Evolutionary conservation across 1,140 invertebrate species (phyloP).

Genomic region (Metaphire vulgaris): DNA sequence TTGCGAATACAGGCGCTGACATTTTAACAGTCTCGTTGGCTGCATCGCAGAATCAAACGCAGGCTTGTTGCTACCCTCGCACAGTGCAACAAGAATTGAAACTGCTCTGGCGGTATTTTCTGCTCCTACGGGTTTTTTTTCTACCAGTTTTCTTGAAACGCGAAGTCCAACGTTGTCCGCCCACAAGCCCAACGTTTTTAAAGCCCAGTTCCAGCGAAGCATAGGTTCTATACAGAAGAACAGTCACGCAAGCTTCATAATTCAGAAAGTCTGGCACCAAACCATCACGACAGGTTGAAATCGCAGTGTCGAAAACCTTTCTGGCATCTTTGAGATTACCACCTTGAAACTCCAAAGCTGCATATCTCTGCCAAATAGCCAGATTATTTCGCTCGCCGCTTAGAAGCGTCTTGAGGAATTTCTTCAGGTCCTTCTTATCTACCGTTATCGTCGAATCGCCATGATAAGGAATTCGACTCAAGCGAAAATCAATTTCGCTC

Average conservation of each 20-base stretch:
- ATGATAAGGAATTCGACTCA: background rate
- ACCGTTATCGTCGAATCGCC: slow-evolving; percentile 9
- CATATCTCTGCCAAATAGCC: slow-evolving; percentile 51
- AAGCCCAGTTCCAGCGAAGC: slow-evolving; percentile 32
- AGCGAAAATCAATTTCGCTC: slow-evolving; percentile 34
- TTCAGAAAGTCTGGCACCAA: slow-evolving; percentile 9
- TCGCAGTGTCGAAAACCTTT: slow-evolving; percentile 46
- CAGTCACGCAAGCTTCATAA: slow-evolving; percentile 27
- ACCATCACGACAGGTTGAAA: slow-evolving; percentile 37
- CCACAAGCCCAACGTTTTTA: background rate
- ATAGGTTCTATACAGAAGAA: slow-evolving; percentile 37
- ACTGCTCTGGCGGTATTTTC: background rate
- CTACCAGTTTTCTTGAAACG: background rate
- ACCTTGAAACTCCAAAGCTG: slow-evolving; percentile 40
- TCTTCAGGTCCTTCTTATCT: slow-evolving; percentile 42
- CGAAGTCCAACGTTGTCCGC: background rate
- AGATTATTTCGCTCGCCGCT: slow-evolving; percentile 52
- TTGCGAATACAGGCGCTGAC: slow-evolving; percentile 30
- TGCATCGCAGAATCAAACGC: slow-evolving; percentile 15
- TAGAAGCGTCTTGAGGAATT: slow-evolving; percentile 48
- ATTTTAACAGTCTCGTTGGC: slow-evolving; percentile 35
- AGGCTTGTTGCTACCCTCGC: background rate
- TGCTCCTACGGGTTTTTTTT: background rate
- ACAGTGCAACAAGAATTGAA: background rate
- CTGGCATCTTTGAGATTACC: slow-evolving; percentile 43